Conservation (phyloP, 2,113 vertebrate genomes). For the Forbesichthys papilliferus region DNA sequence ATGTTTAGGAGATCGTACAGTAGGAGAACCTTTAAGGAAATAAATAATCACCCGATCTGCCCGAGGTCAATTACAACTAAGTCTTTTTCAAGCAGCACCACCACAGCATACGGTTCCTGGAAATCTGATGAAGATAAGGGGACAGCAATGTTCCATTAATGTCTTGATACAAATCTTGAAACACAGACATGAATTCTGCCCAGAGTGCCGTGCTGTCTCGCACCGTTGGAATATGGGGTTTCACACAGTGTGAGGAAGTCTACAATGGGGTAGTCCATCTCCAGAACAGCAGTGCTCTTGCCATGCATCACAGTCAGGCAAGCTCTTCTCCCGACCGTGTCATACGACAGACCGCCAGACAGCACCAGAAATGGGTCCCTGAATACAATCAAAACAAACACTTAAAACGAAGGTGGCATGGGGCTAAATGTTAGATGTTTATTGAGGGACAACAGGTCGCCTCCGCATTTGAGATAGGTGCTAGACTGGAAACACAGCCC, state of each 20-base stretch:
- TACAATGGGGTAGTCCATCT: conserved; percentile 98
- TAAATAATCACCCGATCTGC: conserved; percentile 88
- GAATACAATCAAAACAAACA: conserved; percentile 4
- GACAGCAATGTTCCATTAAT: not conserved
- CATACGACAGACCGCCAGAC: conserved; percentile 95
- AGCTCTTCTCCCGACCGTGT: conserved; percentile 93
- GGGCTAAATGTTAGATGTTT: too few species aligned
- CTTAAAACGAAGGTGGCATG: too few species aligned
- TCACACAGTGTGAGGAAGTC: conserved; percentile 97
- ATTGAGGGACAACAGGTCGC: too few species aligned
- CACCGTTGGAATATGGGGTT: conserved; percentile 96
- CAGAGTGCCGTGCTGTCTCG: conserved; percentile 33
- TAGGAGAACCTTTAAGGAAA: not conserved
- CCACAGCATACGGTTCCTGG: conserved; percentile 96
- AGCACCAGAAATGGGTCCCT: conserved; percentile 91
- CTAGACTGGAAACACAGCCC: too few species aligned
- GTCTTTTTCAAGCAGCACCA: conserved; percentile 96
- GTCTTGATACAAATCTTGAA: not conserved
- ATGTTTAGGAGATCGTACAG: too few species aligned
- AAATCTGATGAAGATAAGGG: conserved; percentile 78
- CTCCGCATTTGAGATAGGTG: too few species aligned
- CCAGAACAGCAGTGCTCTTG: conserved; percentile 94
- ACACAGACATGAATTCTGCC: not conserved
- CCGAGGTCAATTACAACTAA: conserved; percentile 96
- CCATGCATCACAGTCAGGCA: conserved; percentile 99